Percentiles rank a stretch among this genome's conserved stretches.
phyloP scores from a whole-genome alignment of 2,888 invertebrate species.

The Catocala sponsa region DNA sequence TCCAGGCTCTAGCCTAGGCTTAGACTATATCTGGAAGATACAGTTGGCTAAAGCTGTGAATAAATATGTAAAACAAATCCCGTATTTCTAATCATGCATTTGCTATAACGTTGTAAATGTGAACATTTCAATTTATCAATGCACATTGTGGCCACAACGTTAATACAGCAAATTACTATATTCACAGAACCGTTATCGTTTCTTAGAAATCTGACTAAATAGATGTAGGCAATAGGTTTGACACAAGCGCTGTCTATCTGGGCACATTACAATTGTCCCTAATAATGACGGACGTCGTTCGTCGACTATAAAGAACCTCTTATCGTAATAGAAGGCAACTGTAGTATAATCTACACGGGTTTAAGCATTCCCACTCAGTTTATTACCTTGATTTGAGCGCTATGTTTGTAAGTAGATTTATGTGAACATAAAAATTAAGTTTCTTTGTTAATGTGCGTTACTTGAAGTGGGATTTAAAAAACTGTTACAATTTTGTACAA shows the following conservation, averaged over 20 bases:
- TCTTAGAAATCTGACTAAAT: not conserved
- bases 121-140: no score
- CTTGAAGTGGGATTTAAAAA: slow-evolving; percentile 14
- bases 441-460: slow-evolving; percentile 31
- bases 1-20: no score
- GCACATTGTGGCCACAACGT: no score
- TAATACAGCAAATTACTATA: no score
- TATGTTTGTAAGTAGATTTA: slow-evolving; percentile 49
- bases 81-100: no score
- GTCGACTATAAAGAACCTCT: slow-evolving; percentile 42
- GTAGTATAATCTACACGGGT: slow-evolving; percentile 33
- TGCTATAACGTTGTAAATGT: no score
- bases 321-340: slow-evolving; percentile 44
- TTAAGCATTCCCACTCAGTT: slow-evolving; percentile 43
- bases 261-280: slow-evolving; percentile 32
- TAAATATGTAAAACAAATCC: no score
- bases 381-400: slow-evolving; percentile 41
- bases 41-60: no score
- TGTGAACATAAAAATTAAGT: slow-evolving; percentile 46
- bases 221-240: not conserved
- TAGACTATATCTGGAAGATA: no score
- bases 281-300: slow-evolving; percentile 38
- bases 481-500: not conserved
- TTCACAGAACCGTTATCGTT: not conserved
- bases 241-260: slow-evolving; percentile 4